Base-by-base conservation (phyloP, 2,888 invertebrate genomes). In the Lomographa bimaculata region DNA sequence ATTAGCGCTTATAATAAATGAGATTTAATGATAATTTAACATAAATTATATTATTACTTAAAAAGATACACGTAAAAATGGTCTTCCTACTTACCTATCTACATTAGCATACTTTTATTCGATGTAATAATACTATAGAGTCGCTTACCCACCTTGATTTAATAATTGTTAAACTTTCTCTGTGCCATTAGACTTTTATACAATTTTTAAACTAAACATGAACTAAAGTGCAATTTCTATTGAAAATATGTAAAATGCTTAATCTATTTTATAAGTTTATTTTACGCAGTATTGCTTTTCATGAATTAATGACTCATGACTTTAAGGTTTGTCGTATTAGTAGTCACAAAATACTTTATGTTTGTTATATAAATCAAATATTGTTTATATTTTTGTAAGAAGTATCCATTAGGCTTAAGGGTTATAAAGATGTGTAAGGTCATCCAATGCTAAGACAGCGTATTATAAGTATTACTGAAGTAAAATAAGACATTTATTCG, bases 321-420 rank as follows among this genome's bases (percentile, higher is more conserved):
- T 36, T 7, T 33, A 29, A 10, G 25, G 37, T 35, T 8, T 1
- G 6, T 35, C 18, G 19, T 27, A 17, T 16, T 25, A n/a, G 20
- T 50, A 40, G 30, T 56, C 47, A 45, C 39, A 46, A 57, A 43
- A 35, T 42, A 8, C 28, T 50, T 50, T 38, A 44, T 51, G 46
- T 50, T 47, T 56, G 47, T 55, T 58, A 7, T 20, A 16, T 26
- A 45, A 57, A 59, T 54, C 46, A 67, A 57, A 69, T 64, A 60
- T 64, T 64, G 57, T 68, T 68, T 67, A 71, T 78, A 78, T 78
- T 77, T 77, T 78, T 75, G 57, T 79, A 78, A 61, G 44, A 57
- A 57, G 51, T 70, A 65, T 67, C 58, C 62, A 64, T 60, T 66
- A 73, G 60, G 34, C 35, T 37, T 70, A 68, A 64, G 59, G 26